Base-by-base conservation (phyloP, 2,797 vertebrate species). In the Anabas testudineus region DNA sequence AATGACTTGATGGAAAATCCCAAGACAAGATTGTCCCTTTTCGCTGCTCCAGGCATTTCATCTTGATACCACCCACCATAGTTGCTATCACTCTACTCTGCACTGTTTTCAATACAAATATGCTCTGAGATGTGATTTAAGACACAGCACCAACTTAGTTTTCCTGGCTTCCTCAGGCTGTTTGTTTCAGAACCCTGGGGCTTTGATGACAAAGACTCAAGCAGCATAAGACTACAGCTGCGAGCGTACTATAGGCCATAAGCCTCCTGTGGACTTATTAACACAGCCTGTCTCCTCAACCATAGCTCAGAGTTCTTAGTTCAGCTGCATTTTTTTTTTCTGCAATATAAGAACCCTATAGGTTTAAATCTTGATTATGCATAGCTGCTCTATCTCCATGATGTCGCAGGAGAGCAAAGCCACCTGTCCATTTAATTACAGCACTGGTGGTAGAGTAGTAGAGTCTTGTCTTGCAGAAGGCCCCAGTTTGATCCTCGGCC, bases 131-230 rank as follows among this genome's bases (percentile, higher is more conserved):
- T 55, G 61, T 61, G 58, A 71, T 66, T 76, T 51, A 68, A 56
- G 62, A 66, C 43, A 46, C 10, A 6, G 45, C 12, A 4, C 52
- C 48, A 51, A 28, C 26, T 52, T 64, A 57, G 45, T 70, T 55
- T 70, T 9, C 24, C 15, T 47, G 43, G 13, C 66, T 75, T 74
- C 66, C 63, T 74, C 21, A 28, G 80, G 67, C 74, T 76, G 77
- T 85, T 86, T 81, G 60, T 71, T 81, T 71, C 55, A 43, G 56
- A 70, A 67, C 73, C 61, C 36, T 10, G 18, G 32, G 71, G 60
- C 21, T 48, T 12, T 10, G 51, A 26, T 60, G 60, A 60, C 53
- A 76, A 60, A 62, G 45, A 58, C 52, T 49, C 43, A 55, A 42
- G 46, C 28, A 47, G 57, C 34, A 57, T 24, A 64, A 28, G 53